Percentiles rank a stretch among this genome's conserved stretches.
These are phyloP conservation scores for Perca fluviatilis DNA, from an alignment of 2,113 vertebrate genomes.

Conservation along the genomic window DNA sequence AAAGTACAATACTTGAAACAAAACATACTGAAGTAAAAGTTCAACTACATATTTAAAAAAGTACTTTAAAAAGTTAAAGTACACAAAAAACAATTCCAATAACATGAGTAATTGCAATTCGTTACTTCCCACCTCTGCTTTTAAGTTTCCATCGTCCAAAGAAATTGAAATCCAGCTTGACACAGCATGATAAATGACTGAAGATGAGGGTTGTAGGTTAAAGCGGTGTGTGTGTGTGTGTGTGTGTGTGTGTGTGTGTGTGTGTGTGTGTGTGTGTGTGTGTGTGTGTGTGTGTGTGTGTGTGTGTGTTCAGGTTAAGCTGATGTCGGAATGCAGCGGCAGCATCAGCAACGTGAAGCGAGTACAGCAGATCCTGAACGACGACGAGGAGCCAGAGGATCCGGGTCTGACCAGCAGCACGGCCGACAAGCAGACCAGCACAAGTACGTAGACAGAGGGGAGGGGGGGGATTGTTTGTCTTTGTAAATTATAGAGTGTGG, in stretches of 20 bases:
- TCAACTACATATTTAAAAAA: no score
- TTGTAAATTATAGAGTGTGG: no score
- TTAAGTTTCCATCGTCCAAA: no score
- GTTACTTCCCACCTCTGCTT: no score
- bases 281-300: neutral
- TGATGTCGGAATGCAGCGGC: slow-evolving; percentile 86
- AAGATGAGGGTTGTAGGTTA: neutral
- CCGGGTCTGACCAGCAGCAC: slow-evolving; percentile 73
- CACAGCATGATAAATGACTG: no score
- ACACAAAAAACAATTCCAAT: no score
- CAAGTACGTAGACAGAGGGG: slow-evolving; percentile 48
- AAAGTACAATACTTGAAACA: no score
- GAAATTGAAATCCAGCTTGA: neutral
- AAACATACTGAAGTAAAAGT: no score
- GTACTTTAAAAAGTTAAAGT: no score
- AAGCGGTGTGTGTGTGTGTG: neutral
- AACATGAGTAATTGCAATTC: no score
- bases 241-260: no score
- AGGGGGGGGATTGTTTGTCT: no score
- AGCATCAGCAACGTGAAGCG: slow-evolving; percentile 82
- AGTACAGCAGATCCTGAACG: slow-evolving; percentile 71
- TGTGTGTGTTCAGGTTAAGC: slow-evolving; percentile 73
- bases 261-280: neutral
- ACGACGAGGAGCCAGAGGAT: slow-evolving; percentile 79
- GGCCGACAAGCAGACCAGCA: slow-evolving; percentile 83